Base-by-base conservation (phyloP, 2,113 vertebrate genomes). In the Pelodiscus sinensis region DNA sequence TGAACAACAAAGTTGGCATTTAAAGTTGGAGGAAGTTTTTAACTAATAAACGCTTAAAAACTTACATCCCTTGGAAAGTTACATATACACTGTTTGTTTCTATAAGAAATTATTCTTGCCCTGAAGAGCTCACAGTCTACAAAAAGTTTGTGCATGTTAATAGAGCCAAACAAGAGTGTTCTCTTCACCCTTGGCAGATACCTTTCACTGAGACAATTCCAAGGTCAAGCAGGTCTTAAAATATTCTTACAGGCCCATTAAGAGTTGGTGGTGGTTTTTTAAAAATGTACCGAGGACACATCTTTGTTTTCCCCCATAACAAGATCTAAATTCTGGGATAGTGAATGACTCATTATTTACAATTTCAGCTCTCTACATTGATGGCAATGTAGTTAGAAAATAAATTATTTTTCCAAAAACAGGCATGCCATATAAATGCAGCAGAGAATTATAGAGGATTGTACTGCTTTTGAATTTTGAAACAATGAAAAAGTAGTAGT, bases 391-490 rank as follows among this genome's bases (percentile, higher is more conserved):
- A 90, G 55, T 87, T 91, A 54, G 84, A 95, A 92, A 77, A 86
- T 27, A 86, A 91, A 87, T 54, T 44, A 54, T 52, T 85, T 73
- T 96, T 95, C 96, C 92, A 75, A 84, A 94, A 79, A 90, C 31
- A 14, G 87, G 88, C 90, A 90, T 52, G 86, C 54, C 85, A 13
- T 86, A 95, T 50, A 86, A 54, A 89, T 51, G 57, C 90, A 91
- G 44, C 89, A 95, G 88, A 92, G 65, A 92, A 19, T 80, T 16
- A 6, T 89, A 38, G 31, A 84, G 18, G 79, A 73, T 27, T 77
- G 13, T 2, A 87, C 27, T 54, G 68, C 81, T 95, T 86, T 50
- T 81, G 88, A 78, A 18, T 13, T 77, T 90, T 71, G 65, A 80
- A 84, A 73, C 31, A 85, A 85, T 27, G 44, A 22, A 25, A 71